A percentile compares a stretch with the other conserved stretches of the same genome.
These are phyloP conservation scores for Azemiops feae DNA, from an alignment of 2,113 vertebrate genomes.

Conservation along the genomic window DNA sequence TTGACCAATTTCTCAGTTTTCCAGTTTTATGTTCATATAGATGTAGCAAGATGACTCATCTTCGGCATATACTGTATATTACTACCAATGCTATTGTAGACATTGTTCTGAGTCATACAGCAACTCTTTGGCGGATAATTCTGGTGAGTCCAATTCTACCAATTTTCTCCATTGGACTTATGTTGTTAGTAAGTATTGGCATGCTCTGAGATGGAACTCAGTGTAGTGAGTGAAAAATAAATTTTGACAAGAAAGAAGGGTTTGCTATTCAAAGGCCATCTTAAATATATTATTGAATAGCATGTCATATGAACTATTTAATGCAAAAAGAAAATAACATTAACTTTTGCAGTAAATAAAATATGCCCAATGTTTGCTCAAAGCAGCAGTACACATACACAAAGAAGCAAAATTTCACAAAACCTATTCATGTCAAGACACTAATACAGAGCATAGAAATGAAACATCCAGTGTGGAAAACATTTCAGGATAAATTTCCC, in stretches of 20 bases:
- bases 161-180: slow-evolving; percentile 59
- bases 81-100: slow-evolving; percentile 58
- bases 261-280: slow-evolving; percentile 18
- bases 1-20: slow-evolving; percentile 27
- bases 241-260: neutral
- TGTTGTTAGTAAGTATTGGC: slow-evolving; percentile 42
- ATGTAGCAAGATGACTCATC: slow-evolving; percentile 61
- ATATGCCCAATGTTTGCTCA: neutral
- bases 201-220: slow-evolving; percentile 57
- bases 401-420: neutral
- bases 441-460: neutral
- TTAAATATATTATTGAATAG: neutral
- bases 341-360: neutral
- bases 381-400: neutral
- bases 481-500: neutral
- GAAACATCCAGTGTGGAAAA: neutral
- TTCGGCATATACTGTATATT: slow-evolving; percentile 30
- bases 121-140: slow-evolving; percentile 62
- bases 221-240: slow-evolving; percentile 39
- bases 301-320: neutral
- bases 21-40: slow-evolving; percentile 34
- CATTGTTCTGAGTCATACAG: slow-evolving; percentile 61
- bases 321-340: neutral
- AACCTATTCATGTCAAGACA: neutral
- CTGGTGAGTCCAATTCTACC: slow-evolving; percentile 55